These are phyloP conservation scores for Cyphomyrus plagiostoma DNA, from an alignment of 2,113 vertebrate species.

Conservation along the genomic window DNA sequence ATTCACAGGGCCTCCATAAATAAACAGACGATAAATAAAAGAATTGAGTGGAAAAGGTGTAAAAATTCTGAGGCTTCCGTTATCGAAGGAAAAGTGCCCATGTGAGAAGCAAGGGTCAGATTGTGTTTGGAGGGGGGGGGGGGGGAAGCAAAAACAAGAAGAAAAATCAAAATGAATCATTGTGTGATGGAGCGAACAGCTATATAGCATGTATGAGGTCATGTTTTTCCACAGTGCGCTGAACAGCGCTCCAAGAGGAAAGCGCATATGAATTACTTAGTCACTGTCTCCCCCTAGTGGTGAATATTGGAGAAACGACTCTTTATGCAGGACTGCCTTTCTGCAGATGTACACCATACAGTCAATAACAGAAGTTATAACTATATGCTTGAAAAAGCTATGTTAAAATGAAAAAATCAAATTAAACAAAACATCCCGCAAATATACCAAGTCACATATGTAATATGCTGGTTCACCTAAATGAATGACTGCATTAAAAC, in stretches of 20 bases:
- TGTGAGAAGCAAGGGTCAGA: not conserved
- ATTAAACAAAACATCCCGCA: not conserved
- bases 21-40: not conserved
- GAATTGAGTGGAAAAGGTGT: not conserved
- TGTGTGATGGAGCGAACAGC: not conserved
- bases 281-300: constrained; percentile 65
- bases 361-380: not conserved
- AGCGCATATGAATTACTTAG: constrained; percentile 38
- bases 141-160: not conserved
- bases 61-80: not conserved
- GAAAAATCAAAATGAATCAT: constrained; percentile 11
- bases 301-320: not conserved
- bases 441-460: not conserved
- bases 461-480: not conserved
- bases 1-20: not conserved
- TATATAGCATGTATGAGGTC: not conserved
- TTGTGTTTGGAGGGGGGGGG: not conserved
- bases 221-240: constrained; percentile 10
- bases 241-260: constrained; percentile 32
- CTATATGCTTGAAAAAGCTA: not conserved
- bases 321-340: not conserved
- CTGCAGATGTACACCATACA: not conserved
- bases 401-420: not conserved
- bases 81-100: not conserved
- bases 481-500: not conserved